These are phyloP conservation scores for Chascanopsetta lugubris DNA, from an alignment of 2,113 vertebrate genomes.

Conservation along the genomic window DNA sequence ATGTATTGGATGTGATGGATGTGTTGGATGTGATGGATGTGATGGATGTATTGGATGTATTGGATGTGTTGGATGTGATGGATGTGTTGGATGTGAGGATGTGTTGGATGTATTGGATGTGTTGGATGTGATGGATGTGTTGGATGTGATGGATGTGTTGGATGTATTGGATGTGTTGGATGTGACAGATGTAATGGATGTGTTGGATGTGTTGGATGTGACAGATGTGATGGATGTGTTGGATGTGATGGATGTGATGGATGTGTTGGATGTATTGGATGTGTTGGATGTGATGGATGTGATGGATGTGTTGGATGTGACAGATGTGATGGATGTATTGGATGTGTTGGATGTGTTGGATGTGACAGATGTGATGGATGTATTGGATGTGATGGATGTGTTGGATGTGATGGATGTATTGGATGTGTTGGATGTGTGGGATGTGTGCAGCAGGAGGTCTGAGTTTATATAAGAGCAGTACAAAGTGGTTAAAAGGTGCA, in stretches of 20 bases:
- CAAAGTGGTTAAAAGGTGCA: background rate
- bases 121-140: slow-evolving; percentile 10
- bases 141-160: slow-evolving; percentile 8
- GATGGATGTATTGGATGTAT: too few relatives aligned
- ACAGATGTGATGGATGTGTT: slow-evolving; percentile 14
- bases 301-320: slow-evolving; percentile 4
- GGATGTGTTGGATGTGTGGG: slow-evolving; percentile 7
- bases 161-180: slow-evolving; percentile 6
- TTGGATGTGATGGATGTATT: slow-evolving; percentile 9
- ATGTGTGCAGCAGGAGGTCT: background rate
- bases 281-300: slow-evolving; percentile 14
- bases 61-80: too few relatives aligned
- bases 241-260: slow-evolving; percentile 9
- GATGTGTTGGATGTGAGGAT: too few relatives aligned
- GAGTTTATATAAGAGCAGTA: background rate
- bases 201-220: slow-evolving; percentile 11
- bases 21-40: too few relatives aligned
- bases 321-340: slow-evolving; percentile 13
- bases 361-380: slow-evolving; percentile 9
- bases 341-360: slow-evolving; percentile 7
- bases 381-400: slow-evolving; percentile 15
- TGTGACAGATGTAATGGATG: slow-evolving; percentile 8
- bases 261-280: slow-evolving; percentile 10
- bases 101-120: slow-evolving; percentile 13
- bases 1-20: too few relatives aligned